phyloP scores from a whole-genome alignment of 92 coral and sea anemone genomes.

The Pocillopora grandis region DNA sequence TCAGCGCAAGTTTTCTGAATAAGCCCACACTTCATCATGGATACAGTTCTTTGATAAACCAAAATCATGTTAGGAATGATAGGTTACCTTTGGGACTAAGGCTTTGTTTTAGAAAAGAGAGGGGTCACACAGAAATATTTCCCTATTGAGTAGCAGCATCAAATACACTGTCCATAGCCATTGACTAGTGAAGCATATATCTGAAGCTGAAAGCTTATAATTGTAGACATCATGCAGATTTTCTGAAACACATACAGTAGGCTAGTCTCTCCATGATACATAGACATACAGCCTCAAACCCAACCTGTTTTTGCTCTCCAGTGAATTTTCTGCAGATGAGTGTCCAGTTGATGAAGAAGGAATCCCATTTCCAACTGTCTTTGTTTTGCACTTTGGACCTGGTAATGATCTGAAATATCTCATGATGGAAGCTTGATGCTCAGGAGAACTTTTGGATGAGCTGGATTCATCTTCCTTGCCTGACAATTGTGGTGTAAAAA shows the following conservation, averaged over 20 bases:
- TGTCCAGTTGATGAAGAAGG: neutral
- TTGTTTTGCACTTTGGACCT: slow-evolving; percentile 43
- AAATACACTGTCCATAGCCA: too few species aligned
- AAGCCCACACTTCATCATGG: too few species aligned
- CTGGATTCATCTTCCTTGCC: slow-evolving; percentile 45
- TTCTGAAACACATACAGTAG: neutral
- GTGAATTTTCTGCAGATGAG: slow-evolving; percentile 18
- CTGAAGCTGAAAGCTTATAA: too few species aligned
- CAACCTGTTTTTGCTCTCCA: slow-evolving; percentile 24
- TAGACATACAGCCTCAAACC: neutral
- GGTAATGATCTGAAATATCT: slow-evolving; percentile 65
- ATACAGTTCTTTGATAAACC: too few species aligned
- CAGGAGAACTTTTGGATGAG: slow-evolving; percentile 68
- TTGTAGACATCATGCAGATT: neutral
- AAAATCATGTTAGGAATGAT: too few species aligned
- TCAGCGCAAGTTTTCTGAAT: too few species aligned
- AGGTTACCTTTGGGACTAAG: too few species aligned
- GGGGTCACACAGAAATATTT: too few species aligned
- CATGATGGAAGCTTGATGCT: slow-evolving; percentile 86
- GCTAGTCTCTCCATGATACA: neutral
- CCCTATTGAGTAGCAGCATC: too few species aligned
- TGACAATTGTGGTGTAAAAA: slow-evolving; percentile 13
- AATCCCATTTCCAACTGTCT: slow-evolving; percentile 14
- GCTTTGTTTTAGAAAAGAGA: too few species aligned
- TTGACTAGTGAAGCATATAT: too few species aligned